Evolutionary conservation across 2,888 invertebrate species (phyloP).

Genomic region (Pristionchus japonicus): DNA sequence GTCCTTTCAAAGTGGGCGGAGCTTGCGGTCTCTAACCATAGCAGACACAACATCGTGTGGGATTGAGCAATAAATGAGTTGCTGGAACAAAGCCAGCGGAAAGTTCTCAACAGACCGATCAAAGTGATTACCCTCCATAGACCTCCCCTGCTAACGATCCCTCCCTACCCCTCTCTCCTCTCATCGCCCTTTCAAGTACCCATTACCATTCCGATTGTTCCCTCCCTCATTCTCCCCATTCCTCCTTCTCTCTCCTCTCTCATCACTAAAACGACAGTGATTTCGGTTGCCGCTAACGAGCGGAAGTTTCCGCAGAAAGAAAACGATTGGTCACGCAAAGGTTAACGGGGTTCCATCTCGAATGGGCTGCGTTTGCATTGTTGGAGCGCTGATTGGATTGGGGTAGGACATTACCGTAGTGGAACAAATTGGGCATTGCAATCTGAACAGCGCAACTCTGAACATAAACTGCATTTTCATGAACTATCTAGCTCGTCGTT

Average conservation of each 20-base stretch:
- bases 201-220: background rate
- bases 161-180: background rate
- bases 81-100: too few relatives aligned
- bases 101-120: too few relatives aligned
- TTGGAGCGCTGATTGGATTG: background rate
- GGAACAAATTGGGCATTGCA: background rate
- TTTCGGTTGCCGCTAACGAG: background rate
- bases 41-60: too few relatives aligned
- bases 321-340: background rate
- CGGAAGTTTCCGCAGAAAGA: background rate
- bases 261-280: background rate
- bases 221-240: background rate
- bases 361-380: background rate
- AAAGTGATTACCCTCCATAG: background rate
- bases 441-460: too few relatives aligned
- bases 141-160: conserved; percentile 12
- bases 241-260: background rate
- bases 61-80: too few relatives aligned
- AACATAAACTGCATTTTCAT: too few relatives aligned
- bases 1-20: too few relatives aligned
- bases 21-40: too few relatives aligned
- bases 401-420: background rate
- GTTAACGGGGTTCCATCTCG: background rate
- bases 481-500: too few relatives aligned
- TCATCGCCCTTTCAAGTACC: background rate